phyloP scores from a whole-genome alignment of 1,140 invertebrate genomes.

The Drosophila paulistorum region DNA sequence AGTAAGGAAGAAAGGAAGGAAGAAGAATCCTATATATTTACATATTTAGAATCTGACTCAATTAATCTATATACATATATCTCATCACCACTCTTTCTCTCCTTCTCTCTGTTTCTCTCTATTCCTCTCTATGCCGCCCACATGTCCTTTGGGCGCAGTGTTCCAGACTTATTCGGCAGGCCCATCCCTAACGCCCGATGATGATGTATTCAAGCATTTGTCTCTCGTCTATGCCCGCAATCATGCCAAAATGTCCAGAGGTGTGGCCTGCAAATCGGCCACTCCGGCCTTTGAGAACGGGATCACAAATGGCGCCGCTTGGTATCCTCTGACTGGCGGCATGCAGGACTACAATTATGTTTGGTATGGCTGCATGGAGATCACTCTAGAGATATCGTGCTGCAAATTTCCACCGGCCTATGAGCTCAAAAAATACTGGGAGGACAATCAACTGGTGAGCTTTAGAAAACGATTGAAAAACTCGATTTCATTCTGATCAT shows the following conservation, averaged over 20 bases:
- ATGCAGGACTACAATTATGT: slow-evolving; percentile 99
- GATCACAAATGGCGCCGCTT: slow-evolving; percentile 96
- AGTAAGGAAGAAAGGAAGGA: slow-evolving; percentile 72
- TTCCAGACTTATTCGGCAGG: slow-evolving; percentile 90
- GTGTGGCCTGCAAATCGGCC: slow-evolving; percentile 90
- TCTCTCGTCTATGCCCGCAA: slow-evolving; percentile 94
- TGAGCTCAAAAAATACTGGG: slow-evolving; percentile 96
- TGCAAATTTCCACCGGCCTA: slow-evolving; percentile 96
- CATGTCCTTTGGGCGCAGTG: slow-evolving; percentile 87
- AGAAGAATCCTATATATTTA: background rate
- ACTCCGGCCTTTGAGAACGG: slow-evolving; percentile 91
- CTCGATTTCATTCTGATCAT: too few relatives aligned
- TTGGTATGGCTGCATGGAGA: slow-evolving; percentile 99
- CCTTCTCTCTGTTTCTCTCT: background rate
- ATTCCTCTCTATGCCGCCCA: slow-evolving; percentile 59
- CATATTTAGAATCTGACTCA: slow-evolving; percentile 20
- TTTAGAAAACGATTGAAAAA: background rate
- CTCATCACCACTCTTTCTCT: slow-evolving; percentile 2
- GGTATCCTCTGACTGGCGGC: slow-evolving; percentile 94
- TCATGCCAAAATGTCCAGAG: slow-evolving; percentile 93
- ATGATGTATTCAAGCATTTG: slow-evolving; percentile 96
- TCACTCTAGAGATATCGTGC: slow-evolving; percentile 98
- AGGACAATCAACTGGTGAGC: slow-evolving; percentile 94
- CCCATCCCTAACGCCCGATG: slow-evolving; percentile 94
- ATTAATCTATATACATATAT: slow-evolving; percentile 42